Base-by-base conservation (phyloP, 2,797 vertebrate genomes). In the Catharus ustulatus region DNA sequence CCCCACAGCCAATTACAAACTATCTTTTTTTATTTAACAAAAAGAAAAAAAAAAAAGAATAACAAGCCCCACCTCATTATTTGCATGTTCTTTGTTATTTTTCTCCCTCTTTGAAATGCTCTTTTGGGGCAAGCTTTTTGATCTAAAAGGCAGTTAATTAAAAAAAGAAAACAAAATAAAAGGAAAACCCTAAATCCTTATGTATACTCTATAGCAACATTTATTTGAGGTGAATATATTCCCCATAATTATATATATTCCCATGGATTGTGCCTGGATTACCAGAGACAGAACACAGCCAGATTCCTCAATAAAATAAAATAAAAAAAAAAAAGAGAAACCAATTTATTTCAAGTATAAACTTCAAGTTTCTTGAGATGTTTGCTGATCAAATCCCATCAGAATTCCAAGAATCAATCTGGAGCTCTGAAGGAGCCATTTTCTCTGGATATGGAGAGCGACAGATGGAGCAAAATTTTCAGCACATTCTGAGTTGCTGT, bases 381-480 rank as follows among this genome's bases (percentile, higher is more conserved):
- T 49, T 43, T 61, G 32, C 67, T 87, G 77, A 71, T 17, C 38
- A 24, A 80, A 79, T 10, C 3, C n/a, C 38, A 55, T 9, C 38
- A 32, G 10, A 18, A 84, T 23, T 42, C 34, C 51, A 67, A 32
- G 23, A 24, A 85, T 32, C 42, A 66, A 4, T 6, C 36, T 84
- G 72, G 3, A 74, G 74, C 80, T 34, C 9, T 38, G 58, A 76
- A 26, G 82, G 62, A 96, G 48, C 34, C 48, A 68, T 89, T 95
- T 95, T 87, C 85, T 79, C 63, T 6, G 2, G 38, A 26, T 30
- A 54, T 12, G 63, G 90, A 91, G 5, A 92, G 62, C 3, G 68
- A 91, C 30, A 96, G 84, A 86, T 94, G 93, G 94, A 93, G 64
- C 10, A 86, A 24, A 38, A 84, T 75, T 90, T 90, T 67, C 81